Evolutionary conservation across 2,888 invertebrate genomes (phyloP), one percentile per base, ranked within the genome.

Genomic region (Eurois occulta): DNA sequence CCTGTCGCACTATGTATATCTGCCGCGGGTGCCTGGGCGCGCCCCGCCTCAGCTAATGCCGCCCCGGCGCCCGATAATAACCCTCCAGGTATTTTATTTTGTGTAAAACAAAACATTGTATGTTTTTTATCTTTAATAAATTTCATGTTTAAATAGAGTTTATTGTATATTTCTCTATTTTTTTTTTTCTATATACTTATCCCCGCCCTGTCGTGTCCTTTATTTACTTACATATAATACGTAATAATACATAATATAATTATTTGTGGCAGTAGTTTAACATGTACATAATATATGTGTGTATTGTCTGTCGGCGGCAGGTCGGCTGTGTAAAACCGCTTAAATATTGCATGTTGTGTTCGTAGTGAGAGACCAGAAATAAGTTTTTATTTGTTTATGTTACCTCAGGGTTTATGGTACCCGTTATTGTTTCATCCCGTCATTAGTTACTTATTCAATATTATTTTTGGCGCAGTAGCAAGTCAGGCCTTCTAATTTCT

Each of bases 121-220:
- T 96, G 96, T 96, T 96, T 96, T 94, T 95, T 94, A 95, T 94
- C 95, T 95, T 96, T 95, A 96, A 96, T 96, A 96, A 96, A 96
- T 94, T 96, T 96, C 96, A 96, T 95, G 96, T 96, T 96, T 96
- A 95, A 95, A 96, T 96, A 96, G 95, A 94, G 92, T 96, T 95
- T 96, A 96, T 96, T 92, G 96, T 96, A 96, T 96, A 96, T 96
- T 96, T 95, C 95, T 95, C 95, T 95, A 95, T 95, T 95, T 93
- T 95, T 85, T 85, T 81, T 90, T 93, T 95, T 95, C 94, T 94
- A 94, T 96, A 95, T 96, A 95, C 89, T 89, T 93, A 90, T 91
- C 92, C 92, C 92, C 87, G 85, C 94, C 95, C 93, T 90, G 88
- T 94, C 90, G 91, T 94, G 91, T 95, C 95, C 95, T 94, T 83